Conservation (phyloP, 2,888 invertebrate genomes). For the Perizoma affinitatum region DNA sequence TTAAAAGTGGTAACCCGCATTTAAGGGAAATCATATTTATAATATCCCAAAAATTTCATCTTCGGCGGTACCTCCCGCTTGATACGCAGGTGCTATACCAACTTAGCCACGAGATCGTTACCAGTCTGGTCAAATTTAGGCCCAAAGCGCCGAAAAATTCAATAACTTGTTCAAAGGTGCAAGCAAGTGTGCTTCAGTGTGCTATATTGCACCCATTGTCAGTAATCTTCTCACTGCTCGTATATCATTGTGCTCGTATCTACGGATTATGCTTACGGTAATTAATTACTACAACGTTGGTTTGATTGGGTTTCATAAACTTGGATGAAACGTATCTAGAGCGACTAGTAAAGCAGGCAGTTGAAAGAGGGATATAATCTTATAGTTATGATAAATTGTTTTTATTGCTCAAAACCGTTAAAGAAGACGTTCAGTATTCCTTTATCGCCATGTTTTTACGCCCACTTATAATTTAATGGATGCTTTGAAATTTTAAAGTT, state of each 20-base stretch:
- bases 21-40: no score
- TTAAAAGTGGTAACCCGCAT: no score
- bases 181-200: constrained; percentile 5
- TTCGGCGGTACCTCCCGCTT: no score
- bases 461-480: constrained; percentile 8
- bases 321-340: neutral
- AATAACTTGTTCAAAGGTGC: no score
- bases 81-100: no score
- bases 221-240: constrained; percentile 34
- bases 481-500: constrained; percentile 12
- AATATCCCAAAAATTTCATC: no score
- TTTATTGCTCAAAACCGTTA: neutral
- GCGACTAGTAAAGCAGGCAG: neutral
- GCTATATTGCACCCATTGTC: constrained; percentile 16
- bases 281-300: constrained; percentile 40
- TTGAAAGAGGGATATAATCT: neutral
- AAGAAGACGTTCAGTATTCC: neutral
- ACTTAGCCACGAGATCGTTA: no score
- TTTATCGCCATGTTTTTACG: constrained; percentile 5
- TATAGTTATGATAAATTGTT: constrained; percentile 1
- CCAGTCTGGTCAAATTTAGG: no score
- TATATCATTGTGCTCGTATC: constrained; percentile 37
- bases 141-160: no score
- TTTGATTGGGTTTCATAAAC: constrained; percentile 41
- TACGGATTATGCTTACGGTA: constrained; percentile 37